A percentile compares a stretch with the other conserved stretches of the same genome.
phyloP scores from a whole-genome alignment of 2,113 vertebrate species.

The Rattus rattus region DNA sequence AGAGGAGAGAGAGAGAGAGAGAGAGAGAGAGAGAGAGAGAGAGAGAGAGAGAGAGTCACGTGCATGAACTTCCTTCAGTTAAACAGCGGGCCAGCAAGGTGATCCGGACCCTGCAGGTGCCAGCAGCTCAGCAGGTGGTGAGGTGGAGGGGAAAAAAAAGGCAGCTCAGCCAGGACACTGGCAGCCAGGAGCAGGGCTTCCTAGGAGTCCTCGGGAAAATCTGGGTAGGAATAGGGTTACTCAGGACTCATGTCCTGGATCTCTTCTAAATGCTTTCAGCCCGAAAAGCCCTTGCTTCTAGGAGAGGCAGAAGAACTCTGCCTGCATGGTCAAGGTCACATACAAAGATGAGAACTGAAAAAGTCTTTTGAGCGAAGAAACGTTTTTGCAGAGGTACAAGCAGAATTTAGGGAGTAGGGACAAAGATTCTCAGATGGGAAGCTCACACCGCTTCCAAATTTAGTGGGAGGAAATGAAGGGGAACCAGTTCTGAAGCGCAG shows the following conservation, averaged over 20 bases:
- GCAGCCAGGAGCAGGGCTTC: neutral
- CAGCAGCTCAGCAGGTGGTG: conserved; percentile 58
- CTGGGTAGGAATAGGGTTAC: neutral
- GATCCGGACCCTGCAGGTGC: conserved; percentile 69
- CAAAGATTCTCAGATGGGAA: neutral
- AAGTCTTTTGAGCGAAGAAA: neutral
- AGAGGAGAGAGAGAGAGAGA: neutral
- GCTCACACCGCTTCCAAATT: neutral
- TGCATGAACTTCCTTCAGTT: conserved; percentile 68
- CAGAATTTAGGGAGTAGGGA: neutral
- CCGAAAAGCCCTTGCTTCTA: conserved; percentile 14
- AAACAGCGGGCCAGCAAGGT: conserved; percentile 35
- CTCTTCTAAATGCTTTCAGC: neutral
- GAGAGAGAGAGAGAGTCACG: conserved; percentile 24
- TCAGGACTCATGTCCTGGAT: neutral
- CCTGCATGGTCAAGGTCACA: neutral
- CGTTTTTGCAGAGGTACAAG: neutral
- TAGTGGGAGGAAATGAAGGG: neutral
- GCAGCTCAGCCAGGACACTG: neutral
- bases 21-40: neutral
- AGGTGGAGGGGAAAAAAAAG: neutral
- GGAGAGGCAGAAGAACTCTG: neutral
- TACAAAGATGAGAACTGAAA: conserved; percentile 36
- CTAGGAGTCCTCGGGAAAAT: neutral
- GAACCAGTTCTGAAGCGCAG: neutral